Conservation (phyloP, 2,888 invertebrate genomes). For the Cheilosia scutellata region DNA sequence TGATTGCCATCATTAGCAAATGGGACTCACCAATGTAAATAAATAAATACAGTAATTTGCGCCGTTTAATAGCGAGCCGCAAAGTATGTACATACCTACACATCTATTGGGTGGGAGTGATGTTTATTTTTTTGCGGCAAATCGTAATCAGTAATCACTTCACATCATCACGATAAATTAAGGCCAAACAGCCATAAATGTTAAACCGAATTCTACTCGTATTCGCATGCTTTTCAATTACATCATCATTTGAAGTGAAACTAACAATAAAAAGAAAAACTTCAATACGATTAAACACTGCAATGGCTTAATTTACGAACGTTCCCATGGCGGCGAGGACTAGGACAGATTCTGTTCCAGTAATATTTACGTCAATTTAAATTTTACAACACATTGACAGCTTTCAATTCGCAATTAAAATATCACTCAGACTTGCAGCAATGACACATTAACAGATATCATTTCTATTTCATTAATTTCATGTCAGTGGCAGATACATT, state of each 20-base stretch:
- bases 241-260: not conserved
- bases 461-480: constrained; percentile 59
- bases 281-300: not conserved
- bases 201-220: not conserved
- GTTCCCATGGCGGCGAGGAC: no score
- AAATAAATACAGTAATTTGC: constrained; percentile 10
- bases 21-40: constrained; percentile 4
- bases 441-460: constrained; percentile 56
- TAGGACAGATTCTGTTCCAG: no score
- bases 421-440: constrained; percentile 34
- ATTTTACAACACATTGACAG: constrained; percentile 20
- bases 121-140: not conserved
- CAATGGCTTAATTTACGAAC: not conserved
- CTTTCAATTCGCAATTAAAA: constrained; percentile 53
- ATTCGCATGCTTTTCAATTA: not conserved
- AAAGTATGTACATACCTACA: not conserved
- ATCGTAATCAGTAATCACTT: constrained; percentile 1
- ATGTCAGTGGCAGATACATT: constrained; percentile 13
- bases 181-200: not conserved
- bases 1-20: constrained; percentile 2
- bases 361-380: not conserved
- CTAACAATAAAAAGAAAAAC: no score
- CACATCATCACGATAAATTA: not conserved
- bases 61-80: not conserved
- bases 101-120: no score